Conservation (phyloP, 2,888 invertebrate species). For the Tridacna crocea region DNA sequence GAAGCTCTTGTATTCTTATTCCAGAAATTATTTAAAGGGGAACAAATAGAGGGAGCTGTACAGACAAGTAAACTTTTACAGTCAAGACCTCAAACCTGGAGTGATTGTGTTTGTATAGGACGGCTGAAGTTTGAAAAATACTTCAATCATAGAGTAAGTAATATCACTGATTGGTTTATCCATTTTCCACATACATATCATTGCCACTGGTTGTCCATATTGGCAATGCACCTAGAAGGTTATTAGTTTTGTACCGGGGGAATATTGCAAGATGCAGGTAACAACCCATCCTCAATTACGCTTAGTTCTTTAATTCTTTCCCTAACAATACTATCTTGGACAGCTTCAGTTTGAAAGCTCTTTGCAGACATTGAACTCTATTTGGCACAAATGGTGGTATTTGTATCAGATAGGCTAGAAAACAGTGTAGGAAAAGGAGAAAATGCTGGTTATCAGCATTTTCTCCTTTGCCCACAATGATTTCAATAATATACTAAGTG, state of each 20-base stretch:
- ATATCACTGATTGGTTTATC: neutral
- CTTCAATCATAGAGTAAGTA: conserved; percentile 83
- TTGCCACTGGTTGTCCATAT: too few species aligned
- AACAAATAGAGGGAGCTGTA: conserved; percentile 76
- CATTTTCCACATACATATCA: neutral
- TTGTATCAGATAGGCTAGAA: neutral
- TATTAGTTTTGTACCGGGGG: too few species aligned
- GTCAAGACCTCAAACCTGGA: conserved; percentile 74
- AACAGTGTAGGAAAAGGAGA: neutral
- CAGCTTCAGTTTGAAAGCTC: too few species aligned
- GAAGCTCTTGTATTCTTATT: too few species aligned
- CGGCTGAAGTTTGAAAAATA: conserved; percentile 84
- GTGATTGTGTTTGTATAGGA: conserved; percentile 80
- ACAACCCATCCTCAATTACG: too few species aligned
- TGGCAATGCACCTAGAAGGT: too few species aligned
- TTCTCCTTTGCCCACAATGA: neutral
- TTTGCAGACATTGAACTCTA: too few species aligned
- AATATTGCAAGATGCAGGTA: too few species aligned
- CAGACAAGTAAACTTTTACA: conserved; percentile 76
- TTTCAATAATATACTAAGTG: too few species aligned
- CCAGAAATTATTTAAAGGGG: conserved; percentile 72
- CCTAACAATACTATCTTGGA: too few species aligned
- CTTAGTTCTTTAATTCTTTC: too few species aligned
- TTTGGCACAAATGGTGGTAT: neutral
- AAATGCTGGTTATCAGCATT: neutral